Evolutionary conservation across 2,113 vertebrate genomes (phyloP), one percentile per base, ranked within the genome.

Genomic region (Rhabdornis inornatus): DNA sequence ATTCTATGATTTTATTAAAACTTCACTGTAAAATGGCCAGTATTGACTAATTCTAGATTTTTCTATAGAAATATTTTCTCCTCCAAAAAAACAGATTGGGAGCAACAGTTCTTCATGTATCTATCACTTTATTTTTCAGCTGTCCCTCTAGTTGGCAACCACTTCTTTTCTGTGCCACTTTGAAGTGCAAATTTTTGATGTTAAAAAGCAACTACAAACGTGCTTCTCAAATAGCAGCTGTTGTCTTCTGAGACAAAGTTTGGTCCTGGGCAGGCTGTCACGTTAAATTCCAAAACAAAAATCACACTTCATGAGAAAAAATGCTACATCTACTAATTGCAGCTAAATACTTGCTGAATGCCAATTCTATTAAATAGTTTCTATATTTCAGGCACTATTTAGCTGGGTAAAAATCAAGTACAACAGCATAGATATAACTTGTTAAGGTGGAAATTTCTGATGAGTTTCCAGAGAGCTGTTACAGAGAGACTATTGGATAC

Each of bases 111-210:
- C 44, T 61, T 66, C 30, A 24, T 19, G 35, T 68, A 76, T 75
- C 70, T 95, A 25, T 96, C 64, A 91, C 76, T 45, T 89, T 84
- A 81, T 90, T 37, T 92, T 81, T 75, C 71, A 66, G 17, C 33
- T 87, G 31, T 86, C 64, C 82, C n/a, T 93, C 88, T 91, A 94
- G n/a, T 45, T 92, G 88, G 22, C 50, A 94, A 49, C 42, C 35
- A 74, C 76, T 92, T 93, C 18, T 72, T 89, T 91, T 94, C 39
- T 74, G 19, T 74, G 68, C 13, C 15, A 50, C 33, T 94, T 76
- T 71, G 37, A 97, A 94, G 79, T 15, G 31, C 71, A 91, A 74
- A 92, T 85, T 76, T 71, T 88, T 77, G 78, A 79, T 86, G 40
- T 42, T 85, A 79, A 61, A 77, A 87, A 65, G 25, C 64, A 52